Evolutionary conservation across 2,113 vertebrate species (phyloP), one percentile per base, ranked within the genome.

Genomic region (Sclerurus mexicanus): DNA sequence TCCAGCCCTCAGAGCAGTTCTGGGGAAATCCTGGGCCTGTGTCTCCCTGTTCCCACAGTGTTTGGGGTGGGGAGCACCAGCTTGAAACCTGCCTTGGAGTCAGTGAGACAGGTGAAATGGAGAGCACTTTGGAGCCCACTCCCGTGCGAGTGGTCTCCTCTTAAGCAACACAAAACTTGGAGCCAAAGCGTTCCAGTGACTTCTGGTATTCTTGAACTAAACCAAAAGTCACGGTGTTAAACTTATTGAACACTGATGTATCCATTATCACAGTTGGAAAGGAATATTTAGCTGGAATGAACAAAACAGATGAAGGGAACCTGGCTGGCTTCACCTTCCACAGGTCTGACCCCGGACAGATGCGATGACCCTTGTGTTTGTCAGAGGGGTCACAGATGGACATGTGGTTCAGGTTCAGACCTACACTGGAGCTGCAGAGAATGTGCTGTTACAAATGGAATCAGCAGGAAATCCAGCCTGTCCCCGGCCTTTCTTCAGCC

Each of bases 21-120:
- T 23, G 19, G 76, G 62, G 58, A 78, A 62, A 62, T 18, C n/a
- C 62, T 62, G 46, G 66, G 39, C 40, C 39, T 1, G 0, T 4
- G 15, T 68, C 19, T 68, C 44, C 53, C 30, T 2, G 0, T 40
- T 24, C 40, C 53, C 0, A 0, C 9, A 35, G 47, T 0, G 0
- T 25, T 58, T 6, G 2, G 30, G 37, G 39, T 21, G 39, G 27
- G 31, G 10, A 85, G 16, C 7, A 3, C 13, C 66, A 44, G 47
- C 66, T 23, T 46, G 47, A 50, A 81, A 50, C 24, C 53, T 55
- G 24, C 6, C 44, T 28, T 85, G 75, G 62, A 25, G 44, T 14
- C 6, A 20, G 5, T 0, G 67, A 71, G 55, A 7, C 24, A 52
- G 58, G 21, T 30, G 80, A 86, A 49, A 14, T 0, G 10, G 58